phyloP scores from a whole-genome alignment of 53 echinoderm and acorn worm species.

The Holothuria scabra region DNA sequence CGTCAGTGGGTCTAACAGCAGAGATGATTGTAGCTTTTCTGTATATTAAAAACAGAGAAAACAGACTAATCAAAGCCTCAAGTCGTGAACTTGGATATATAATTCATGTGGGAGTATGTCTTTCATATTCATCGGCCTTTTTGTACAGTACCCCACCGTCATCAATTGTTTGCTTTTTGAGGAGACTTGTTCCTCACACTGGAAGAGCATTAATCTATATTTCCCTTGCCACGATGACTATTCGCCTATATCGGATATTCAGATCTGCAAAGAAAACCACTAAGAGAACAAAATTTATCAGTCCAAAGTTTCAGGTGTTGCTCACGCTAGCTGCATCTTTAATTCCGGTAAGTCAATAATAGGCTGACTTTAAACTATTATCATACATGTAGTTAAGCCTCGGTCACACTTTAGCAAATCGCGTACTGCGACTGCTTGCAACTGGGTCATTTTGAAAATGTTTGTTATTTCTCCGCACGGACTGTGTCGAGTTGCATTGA shows the following conservation, averaged over 20 bases:
- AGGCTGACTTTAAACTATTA: too few relatives aligned
- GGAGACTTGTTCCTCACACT: conserved; percentile 68
- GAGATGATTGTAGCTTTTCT: conserved; percentile 54
- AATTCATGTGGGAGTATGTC: conserved; percentile 75
- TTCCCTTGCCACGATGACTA: conserved; percentile 78
- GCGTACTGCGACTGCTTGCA: too few relatives aligned
- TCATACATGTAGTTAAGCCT: too few relatives aligned
- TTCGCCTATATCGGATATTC: conserved; percentile 85
- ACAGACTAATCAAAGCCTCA: conserved; percentile 81
- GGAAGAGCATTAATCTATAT: conserved; percentile 79
- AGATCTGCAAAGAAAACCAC: conserved; percentile 71
- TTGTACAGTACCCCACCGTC: background rate
- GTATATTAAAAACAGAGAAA: conserved; percentile 73
- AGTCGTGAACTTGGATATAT: conserved; percentile 86
- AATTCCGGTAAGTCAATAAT: conserved; percentile 59
- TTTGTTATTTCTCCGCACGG: too few relatives aligned
- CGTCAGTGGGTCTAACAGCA: conserved; percentile 48
- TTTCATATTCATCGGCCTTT: conserved; percentile 48
- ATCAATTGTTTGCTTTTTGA: background rate
- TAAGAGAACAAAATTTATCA: conserved; percentile 76
- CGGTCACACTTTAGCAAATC: too few relatives aligned
- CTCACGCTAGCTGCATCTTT: conserved; percentile 60
- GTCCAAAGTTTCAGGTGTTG: conserved; percentile 75
- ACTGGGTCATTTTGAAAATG: too few relatives aligned
- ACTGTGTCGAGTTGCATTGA: too few relatives aligned